phyloP scores from a whole-genome alignment of 2,888 invertebrate genomes.

The Diaphora mendica region DNA sequence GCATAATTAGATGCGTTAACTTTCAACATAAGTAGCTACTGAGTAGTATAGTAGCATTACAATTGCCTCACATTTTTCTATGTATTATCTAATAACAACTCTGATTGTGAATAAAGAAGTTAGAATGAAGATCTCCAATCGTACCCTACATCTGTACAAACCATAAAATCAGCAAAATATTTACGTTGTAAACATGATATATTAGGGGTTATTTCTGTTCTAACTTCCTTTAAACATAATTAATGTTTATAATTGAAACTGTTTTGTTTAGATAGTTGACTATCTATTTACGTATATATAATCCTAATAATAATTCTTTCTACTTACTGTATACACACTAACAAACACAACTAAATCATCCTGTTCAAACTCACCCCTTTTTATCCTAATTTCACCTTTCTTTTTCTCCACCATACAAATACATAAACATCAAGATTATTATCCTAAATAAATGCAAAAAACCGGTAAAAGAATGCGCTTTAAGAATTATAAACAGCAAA shows the following conservation, averaged over 20 bases:
- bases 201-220: background rate
- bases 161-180: background rate
- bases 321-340: slow-evolving; percentile 12
- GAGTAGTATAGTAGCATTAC: background rate
- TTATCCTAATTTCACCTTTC: slow-evolving; percentile 23
- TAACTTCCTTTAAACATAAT: background rate
- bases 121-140: background rate
- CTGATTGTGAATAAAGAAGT: background rate
- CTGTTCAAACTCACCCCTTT: slow-evolving; percentile 24
- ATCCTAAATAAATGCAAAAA: background rate
- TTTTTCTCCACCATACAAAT: slow-evolving; percentile 29
- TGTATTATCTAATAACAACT: background rate
- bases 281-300: slow-evolving; percentile 9
- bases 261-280: background rate
- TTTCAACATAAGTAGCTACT: background rate
- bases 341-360: slow-evolving; percentile 19
- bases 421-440: slow-evolving; percentile 24
- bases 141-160: background rate
- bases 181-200: background rate
- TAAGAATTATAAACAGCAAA: background rate
- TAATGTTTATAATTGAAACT: background rate
- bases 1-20: background rate
- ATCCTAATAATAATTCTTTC: slow-evolving; percentile 1
- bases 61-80: too few relatives aligned
- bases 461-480: background rate